Base-by-base conservation (phyloP, 1,140 invertebrate genomes). In the Bombyx mandarina region DNA sequence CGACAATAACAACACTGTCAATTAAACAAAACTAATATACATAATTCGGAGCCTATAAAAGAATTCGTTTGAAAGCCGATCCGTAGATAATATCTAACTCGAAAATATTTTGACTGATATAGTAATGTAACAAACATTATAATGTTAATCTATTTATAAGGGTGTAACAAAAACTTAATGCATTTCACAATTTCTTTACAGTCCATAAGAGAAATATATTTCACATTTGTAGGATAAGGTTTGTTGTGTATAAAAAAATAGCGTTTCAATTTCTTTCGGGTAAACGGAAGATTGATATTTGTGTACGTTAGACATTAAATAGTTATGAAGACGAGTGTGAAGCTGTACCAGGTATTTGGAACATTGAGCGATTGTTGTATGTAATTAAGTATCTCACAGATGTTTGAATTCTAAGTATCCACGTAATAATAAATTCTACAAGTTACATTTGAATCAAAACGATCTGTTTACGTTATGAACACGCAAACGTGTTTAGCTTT, bases 61-160 rank as follows among this genome's bases (percentile, higher is more conserved):
- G 54, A 57, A 61, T 62, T 58, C n/a, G 52, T 54, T 61, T 57
- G 51, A 64, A 63, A 65, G 67, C 66, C 69, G 68, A 66, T 65
- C 68, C 68, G 63, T 82, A 79, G 70, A 66, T 71, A 63, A 49
- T 51, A 73, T 76, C 71, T 73, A 67, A 35, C 26, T 74, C 77
- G 70, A 72, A 82, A 82, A 84, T 85, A 85, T 79, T 85, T 83
- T 82, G 82, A 86, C 82, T 86, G 83, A 86, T 86, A 80, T 80
- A 83, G 77, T 80, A 80, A 77, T 72, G 60, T 77, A 80, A 63
- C 51, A 56, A 75, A 71, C 66, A 69, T 69, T 76, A 78, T 73
- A 76, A 73, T 82, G 77, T 86, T 83, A 83, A 83, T 79, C 75
- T 84, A 86, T 79, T 86, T 83, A 66, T 86, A 82, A 81, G 80